Conservation (phyloP, 2,113 vertebrate genomes). For the Sarotherodon lohbergeri region DNA sequence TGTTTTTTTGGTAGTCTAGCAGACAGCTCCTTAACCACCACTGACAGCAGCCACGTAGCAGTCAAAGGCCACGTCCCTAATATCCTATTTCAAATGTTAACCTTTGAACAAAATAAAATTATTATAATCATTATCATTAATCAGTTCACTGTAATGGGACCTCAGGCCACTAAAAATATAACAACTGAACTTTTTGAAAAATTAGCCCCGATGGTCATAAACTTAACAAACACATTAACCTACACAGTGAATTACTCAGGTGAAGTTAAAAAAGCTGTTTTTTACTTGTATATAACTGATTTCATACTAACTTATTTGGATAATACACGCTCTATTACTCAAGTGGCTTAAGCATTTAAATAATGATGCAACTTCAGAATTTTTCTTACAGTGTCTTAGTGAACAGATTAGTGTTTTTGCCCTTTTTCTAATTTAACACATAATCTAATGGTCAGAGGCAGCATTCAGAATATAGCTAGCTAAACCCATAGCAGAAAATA, state of each 20-base stretch:
- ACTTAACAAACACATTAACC: background rate
- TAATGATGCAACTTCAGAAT: background rate
- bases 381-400: background rate
- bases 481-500: background rate
- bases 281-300: background rate
- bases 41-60: background rate
- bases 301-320: background rate
- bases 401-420: background rate
- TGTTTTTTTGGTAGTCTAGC: background rate
- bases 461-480: background rate
- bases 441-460: background rate
- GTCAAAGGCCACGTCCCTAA: background rate
- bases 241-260: background rate
- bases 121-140: background rate
- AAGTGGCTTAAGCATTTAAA: background rate
- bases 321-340: background rate
- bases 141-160: background rate
- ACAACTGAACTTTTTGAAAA: background rate
- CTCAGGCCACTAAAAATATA: background rate
- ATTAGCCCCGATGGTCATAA: background rate
- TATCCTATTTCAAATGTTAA: background rate
- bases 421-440: background rate
- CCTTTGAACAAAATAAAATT: background rate
- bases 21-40: background rate
- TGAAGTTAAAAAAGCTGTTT: background rate